phyloP scores from a whole-genome alignment of 30 jellyfish, hydroid and myxozoan genomes.

The Aurelia sp. region DNA sequence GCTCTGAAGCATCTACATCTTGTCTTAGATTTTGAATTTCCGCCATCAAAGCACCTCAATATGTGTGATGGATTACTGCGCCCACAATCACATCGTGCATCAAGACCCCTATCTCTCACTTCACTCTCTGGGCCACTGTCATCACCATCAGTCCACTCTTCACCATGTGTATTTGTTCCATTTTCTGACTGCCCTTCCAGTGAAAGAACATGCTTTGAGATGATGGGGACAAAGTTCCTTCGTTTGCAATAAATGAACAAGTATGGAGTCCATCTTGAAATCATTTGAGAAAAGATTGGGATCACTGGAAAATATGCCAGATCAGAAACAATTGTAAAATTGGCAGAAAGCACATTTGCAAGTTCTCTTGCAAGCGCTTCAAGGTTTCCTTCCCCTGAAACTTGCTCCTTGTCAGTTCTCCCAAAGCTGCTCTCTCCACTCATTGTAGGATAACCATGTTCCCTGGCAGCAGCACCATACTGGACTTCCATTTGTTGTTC shows the following conservation, averaged over 20 bases:
- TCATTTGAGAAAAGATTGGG: slow-evolving; percentile 81
- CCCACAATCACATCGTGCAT: slow-evolving; percentile 89
- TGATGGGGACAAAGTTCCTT: slow-evolving; percentile 74
- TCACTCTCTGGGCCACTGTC: slow-evolving; percentile 2
- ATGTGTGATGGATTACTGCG: slow-evolving; percentile 81
- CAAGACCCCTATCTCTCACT: not conserved
- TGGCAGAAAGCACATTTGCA: slow-evolving; percentile 71
- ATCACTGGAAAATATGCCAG: slow-evolving; percentile 80
- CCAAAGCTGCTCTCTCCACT: too few species aligned
- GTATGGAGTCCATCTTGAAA: slow-evolving; percentile 73
- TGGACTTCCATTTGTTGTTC: not conserved
- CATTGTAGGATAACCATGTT: too few species aligned
- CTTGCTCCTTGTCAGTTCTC: slow-evolving; percentile 11
- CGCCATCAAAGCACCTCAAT: slow-evolving; percentile 84
- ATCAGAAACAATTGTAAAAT: slow-evolving; percentile 69
- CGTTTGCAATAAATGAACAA: slow-evolving; percentile 64
- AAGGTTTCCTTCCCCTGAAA: slow-evolving; percentile 62
- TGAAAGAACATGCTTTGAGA: slow-evolving; percentile 48
- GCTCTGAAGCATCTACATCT: slow-evolving; percentile 87
- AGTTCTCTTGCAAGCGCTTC: slow-evolving; percentile 72
- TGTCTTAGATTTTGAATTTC: slow-evolving; percentile 75
- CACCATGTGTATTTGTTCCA: not conserved
- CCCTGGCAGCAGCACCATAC: too few species aligned
- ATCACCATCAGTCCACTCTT: slow-evolving; percentile 14
- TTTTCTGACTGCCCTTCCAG: not conserved